Conservation (phyloP, 2,888 invertebrate species). For the Pristionchus mayeri region DNA sequence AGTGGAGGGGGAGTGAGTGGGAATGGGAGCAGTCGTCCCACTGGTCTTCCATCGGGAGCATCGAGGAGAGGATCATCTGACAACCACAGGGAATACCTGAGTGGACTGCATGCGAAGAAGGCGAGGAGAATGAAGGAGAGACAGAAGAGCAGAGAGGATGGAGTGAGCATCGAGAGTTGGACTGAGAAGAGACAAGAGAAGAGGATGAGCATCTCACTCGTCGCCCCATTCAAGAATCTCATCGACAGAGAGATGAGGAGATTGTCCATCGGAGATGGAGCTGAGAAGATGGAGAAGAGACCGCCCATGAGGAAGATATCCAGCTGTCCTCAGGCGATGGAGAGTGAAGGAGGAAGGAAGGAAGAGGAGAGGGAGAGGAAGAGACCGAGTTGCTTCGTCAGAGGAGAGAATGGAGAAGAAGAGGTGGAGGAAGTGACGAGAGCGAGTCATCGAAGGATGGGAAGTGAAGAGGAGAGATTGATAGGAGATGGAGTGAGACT, state of each 20-base stretch:
- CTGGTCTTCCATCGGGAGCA: neutral
- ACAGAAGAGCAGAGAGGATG: slow-evolving; percentile 25
- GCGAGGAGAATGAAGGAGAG: slow-evolving; percentile 48
- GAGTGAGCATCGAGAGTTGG: neutral
- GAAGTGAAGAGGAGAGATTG: slow-evolving; percentile 46
- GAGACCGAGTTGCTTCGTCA: neutral
- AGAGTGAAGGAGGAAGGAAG: slow-evolving; percentile 40
- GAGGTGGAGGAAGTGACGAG: slow-evolving; percentile 50
- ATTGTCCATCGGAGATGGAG: neutral
- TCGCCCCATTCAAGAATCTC: slow-evolving; percentile 24
- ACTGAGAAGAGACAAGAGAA: slow-evolving; percentile 8
- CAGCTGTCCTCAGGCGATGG: slow-evolving; percentile 42
- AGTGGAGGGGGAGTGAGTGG: slow-evolving; percentile 20
- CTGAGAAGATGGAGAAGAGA: neutral
- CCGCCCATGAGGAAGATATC: slow-evolving; percentile 34
- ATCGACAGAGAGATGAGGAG: slow-evolving; percentile 27
- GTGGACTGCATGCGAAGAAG: slow-evolving; percentile 59
- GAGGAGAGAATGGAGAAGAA: slow-evolving; percentile 27
- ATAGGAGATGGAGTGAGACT: slow-evolving; percentile 53
- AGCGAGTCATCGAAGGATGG: slow-evolving; percentile 8
- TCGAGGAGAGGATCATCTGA: slow-evolving; percentile 47
- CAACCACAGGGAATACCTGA: slow-evolving; percentile 66
- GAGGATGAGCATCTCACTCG: neutral
- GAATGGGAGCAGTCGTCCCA: slow-evolving; percentile 50
- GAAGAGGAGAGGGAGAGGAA: slow-evolving; percentile 51